Evolutionary conservation across 1,140 invertebrate genomes (phyloP), one percentile per base, ranked within the genome.

Genomic region (Cyclargus thomasi): DNA sequence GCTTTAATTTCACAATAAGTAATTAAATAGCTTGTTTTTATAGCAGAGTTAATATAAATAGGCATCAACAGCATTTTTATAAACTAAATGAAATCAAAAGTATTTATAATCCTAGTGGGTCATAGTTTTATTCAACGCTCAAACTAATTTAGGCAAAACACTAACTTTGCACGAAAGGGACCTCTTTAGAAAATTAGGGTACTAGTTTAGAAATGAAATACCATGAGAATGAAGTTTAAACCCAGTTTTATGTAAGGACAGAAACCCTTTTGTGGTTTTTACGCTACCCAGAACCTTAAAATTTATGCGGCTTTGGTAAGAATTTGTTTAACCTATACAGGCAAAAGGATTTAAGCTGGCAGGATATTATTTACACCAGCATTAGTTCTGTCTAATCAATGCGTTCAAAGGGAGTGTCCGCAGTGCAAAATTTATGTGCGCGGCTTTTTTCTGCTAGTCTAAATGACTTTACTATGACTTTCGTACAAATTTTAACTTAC

Each of bases 231-330:
- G 39, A 47, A 47, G 39, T 47, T 47, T 0, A 47, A 47, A 47
- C 39, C 39, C 39, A 47, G 39, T 47, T 47, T 47, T 47, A 47
- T 47, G 39, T 47, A 47, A 47, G 39, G 39, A 16, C 39, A 47
- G 39, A 47, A 47, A 47, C 39, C 39, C 39, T 47, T 29, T 47
- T 47, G 39, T 47, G 39, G 39, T 47, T 47, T 47, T 47, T 47
- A 47, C 39, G 4, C 39, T 47, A 47, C 39, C 39, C 39, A 16
- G 14, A 7, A 47, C 39, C 39, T 47, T 47, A 47, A 47, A 47
- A 47, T 47, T 11, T 47, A 47, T 47, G 39, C 39, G 39, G 39
- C 14, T 47, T 47, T 47, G 14, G 39, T 47, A 47, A 14, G 39
- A 16, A 47, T 47, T 47, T 47, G 39, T 47, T 47, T 47, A 3